These are phyloP conservation scores for Anableps anableps DNA, from an alignment of 2,797 vertebrate genomes.

Conservation along the genomic window DNA sequence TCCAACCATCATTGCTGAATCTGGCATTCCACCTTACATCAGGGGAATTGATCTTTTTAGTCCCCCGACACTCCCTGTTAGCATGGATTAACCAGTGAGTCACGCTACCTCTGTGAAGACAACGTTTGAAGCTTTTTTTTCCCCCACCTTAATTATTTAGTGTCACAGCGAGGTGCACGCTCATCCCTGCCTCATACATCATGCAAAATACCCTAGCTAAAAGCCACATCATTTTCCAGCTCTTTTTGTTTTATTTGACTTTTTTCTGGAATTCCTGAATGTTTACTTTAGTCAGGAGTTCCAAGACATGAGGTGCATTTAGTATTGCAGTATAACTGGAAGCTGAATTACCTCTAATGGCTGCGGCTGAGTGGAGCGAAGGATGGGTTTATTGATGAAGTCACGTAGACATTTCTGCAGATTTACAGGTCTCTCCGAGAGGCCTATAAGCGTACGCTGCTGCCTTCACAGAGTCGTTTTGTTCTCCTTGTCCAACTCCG, in stretches of 20 bases:
- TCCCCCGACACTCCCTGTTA: constrained; percentile 67
- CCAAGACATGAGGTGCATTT: constrained; percentile 52
- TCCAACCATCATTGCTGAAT: constrained; percentile 39
- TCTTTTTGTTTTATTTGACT: not conserved
- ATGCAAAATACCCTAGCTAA: constrained; percentile 60
- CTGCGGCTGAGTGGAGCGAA: constrained; percentile 48
- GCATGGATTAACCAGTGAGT: constrained; percentile 67
- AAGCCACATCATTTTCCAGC: constrained; percentile 44
- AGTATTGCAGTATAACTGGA: constrained; percentile 52
- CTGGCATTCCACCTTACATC: constrained; percentile 30
- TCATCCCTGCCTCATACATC: constrained; percentile 61
- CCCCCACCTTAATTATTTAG: constrained; percentile 71
- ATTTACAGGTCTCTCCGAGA: constrained; percentile 63
- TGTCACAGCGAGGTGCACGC: constrained; percentile 43
- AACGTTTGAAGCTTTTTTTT: constrained; percentile 61
- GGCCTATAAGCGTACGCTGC: constrained; percentile 30
- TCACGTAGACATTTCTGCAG: constrained; percentile 58
- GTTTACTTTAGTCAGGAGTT: constrained; percentile 60
- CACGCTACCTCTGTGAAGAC: constrained; percentile 54
- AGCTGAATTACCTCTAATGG: constrained; percentile 70
- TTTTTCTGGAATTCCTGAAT: constrained; percentile 12
- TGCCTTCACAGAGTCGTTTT: constrained; percentile 31
- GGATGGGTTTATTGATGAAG: constrained; percentile 67
- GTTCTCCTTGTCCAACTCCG: constrained; percentile 33
- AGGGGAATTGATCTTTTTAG: constrained; percentile 67